Percentiles rank a stretch among this genome's conserved stretches.
These are phyloP conservation scores for Pagetopsis macropterus DNA, from an alignment of 2,797 vertebrate species.

Conservation along the genomic window DNA sequence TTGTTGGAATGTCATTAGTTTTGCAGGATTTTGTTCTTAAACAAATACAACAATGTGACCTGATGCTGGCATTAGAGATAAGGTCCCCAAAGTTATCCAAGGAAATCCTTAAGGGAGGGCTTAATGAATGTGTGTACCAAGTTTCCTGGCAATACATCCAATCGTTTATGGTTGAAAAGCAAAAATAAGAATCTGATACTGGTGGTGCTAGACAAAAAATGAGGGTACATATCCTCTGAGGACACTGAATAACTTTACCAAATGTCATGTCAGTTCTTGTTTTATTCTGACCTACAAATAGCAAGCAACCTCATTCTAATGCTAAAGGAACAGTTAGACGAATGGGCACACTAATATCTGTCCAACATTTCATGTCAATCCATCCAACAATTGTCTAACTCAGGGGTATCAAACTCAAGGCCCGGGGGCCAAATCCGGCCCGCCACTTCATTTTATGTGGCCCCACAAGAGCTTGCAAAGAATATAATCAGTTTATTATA, in stretches of 20 bases:
- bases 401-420: too few relatives aligned
- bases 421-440: too few relatives aligned
- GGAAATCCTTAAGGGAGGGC: neutral
- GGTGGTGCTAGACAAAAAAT: neutral
- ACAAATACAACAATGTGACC: neutral
- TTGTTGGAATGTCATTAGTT: neutral
- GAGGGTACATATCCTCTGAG: neutral
- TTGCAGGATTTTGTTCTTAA: neutral
- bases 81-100: neutral
- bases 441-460: too few relatives aligned
- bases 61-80: neutral
- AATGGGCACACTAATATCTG: neutral
- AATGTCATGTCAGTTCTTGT: neutral
- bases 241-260: neutral
- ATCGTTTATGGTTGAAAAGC: neutral
- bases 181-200: neutral
- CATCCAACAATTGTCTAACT: neutral
- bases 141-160: neutral
- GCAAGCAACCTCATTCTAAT: neutral
- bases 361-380: neutral
- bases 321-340: neutral
- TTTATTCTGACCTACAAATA: neutral
- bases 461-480: too few relatives aligned
- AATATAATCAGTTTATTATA: too few relatives aligned
- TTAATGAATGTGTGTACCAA: neutral